Evolutionary conservation across 30 jellyfish, hydroid and myxozoan species (phyloP).

Genomic region (Pseudorhiza aurosa): DNA sequence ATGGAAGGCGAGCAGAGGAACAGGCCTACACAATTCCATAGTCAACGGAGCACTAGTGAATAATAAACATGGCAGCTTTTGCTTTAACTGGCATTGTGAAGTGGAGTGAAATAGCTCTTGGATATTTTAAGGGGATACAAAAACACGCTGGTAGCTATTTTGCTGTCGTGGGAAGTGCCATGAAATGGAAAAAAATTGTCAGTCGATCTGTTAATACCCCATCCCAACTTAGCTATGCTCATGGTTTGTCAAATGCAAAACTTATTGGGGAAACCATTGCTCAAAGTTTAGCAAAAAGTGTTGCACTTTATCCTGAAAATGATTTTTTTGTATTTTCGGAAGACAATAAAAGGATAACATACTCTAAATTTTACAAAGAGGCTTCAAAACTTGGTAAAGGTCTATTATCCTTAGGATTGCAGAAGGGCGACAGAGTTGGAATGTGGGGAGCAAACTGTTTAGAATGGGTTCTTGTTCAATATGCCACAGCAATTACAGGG

Average conservation of each 20-base stretch:
- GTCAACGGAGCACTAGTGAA: too few relatives aligned
- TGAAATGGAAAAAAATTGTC: too few relatives aligned
- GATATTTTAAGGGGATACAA: too few relatives aligned
- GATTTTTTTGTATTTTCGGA: constrained; percentile 81
- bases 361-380: constrained; percentile 57
- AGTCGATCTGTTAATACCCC: too few relatives aligned
- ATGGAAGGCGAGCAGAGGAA: too few relatives aligned
- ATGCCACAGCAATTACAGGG: constrained; percentile 91
- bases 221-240: constrained; percentile 80
- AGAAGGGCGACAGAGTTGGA: constrained; percentile 93
- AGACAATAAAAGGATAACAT: constrained; percentile 67
- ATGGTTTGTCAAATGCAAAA: constrained; percentile 39
- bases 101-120: too few relatives aligned
- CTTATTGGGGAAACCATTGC: constrained; percentile 86
- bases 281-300: constrained; percentile 40
- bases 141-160: too few relatives aligned
- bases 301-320: constrained; percentile 81
- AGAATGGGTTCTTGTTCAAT: constrained; percentile 86
- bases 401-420: constrained; percentile 69
- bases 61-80: too few relatives aligned
- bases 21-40: too few relatives aligned
- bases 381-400: constrained; percentile 83
- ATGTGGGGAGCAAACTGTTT: constrained; percentile 96
- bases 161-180: too few relatives aligned
- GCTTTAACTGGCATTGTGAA: too few relatives aligned